A percentile compares a stretch with the other conserved stretches of the same genome.
Evolutionary conservation across 2,797 vertebrate species (phyloP).

Genomic region (Avahi laniger): DNA sequence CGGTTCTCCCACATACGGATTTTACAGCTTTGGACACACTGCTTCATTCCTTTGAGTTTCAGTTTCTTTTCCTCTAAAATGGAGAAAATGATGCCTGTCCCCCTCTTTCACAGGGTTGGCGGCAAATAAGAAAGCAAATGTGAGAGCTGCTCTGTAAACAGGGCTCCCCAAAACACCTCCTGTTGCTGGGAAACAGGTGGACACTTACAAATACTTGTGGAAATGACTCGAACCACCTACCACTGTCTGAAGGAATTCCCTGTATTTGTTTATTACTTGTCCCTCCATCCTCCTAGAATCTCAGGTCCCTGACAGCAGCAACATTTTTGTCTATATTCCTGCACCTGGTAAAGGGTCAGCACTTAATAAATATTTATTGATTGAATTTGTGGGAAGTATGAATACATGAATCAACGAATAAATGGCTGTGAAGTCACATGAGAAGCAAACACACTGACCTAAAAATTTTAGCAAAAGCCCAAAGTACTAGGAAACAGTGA

Average conservation of each 20-base stretch:
- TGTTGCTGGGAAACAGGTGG: neutral
- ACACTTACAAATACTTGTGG: neutral
- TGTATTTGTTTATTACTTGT: neutral
- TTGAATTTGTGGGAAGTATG: neutral
- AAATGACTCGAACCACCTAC: neutral
- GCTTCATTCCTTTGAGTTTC: neutral
- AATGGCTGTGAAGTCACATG: neutral
- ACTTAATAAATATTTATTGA: neutral
- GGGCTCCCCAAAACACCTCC: neutral
- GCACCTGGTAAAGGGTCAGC: neutral
- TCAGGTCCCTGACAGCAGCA: neutral
- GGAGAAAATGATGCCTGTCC: neutral
- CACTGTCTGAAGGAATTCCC: neutral
- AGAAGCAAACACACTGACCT: neutral
- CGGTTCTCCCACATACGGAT: neutral
- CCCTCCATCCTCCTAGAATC: neutral
- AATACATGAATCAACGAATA: neutral
- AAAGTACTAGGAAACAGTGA: neutral
- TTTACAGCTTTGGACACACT: neutral
- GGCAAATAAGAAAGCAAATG: neutral
- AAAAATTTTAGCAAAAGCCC: conserved; percentile 5
- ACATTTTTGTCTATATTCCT: neutral
- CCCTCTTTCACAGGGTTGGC: neutral
- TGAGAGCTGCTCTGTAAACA: neutral
- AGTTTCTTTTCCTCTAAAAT: neutral